Percentiles rank a stretch among this genome's conserved stretches.
These are phyloP conservation scores for Heliconius hortense DNA, from an alignment of 2,888 invertebrate species.

Conservation along the genomic window DNA sequence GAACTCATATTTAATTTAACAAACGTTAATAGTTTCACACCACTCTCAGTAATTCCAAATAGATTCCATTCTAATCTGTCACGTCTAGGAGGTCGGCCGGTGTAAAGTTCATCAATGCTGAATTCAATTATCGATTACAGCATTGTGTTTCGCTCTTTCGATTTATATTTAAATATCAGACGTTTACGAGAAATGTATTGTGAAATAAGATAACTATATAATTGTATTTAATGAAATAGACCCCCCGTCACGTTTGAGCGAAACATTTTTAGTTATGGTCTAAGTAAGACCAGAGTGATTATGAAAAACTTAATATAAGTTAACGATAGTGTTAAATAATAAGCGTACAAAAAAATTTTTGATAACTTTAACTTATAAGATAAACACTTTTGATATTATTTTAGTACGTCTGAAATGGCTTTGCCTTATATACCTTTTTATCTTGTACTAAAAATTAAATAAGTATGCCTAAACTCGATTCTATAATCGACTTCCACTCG, in stretches of 20 bases:
- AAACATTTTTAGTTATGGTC: constrained; percentile 33
- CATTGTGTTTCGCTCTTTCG: constrained; percentile 80
- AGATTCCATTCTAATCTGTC: constrained; percentile 81
- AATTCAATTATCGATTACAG: constrained; percentile 83
- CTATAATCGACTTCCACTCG: too few species aligned
- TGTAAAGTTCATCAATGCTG: constrained; percentile 82
- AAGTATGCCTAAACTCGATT: too few species aligned
- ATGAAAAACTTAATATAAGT: neutral
- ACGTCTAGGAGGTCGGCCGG: constrained; percentile 79
- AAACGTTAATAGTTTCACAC: constrained; percentile 34
- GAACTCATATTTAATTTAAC: too few species aligned
- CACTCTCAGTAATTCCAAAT: constrained; percentile 59
- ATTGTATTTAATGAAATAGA: constrained; percentile 70
- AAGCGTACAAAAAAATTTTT: too few species aligned
- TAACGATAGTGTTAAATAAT: constrained; percentile 42
- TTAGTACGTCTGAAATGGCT: too few species aligned
- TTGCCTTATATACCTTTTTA: too few species aligned
- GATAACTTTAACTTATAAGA: too few species aligned
- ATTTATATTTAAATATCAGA: constrained; percentile 82
- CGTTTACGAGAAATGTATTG: constrained; percentile 79
- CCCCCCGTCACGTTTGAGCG: constrained; percentile 61
- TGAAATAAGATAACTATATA: constrained; percentile 74
- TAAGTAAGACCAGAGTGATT: neutral
- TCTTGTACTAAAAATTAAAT: too few species aligned
- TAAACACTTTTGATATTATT: too few species aligned